Evolutionary conservation across 2,797 vertebrate genomes (phyloP).

Genomic region (Valencia hispanica): DNA sequence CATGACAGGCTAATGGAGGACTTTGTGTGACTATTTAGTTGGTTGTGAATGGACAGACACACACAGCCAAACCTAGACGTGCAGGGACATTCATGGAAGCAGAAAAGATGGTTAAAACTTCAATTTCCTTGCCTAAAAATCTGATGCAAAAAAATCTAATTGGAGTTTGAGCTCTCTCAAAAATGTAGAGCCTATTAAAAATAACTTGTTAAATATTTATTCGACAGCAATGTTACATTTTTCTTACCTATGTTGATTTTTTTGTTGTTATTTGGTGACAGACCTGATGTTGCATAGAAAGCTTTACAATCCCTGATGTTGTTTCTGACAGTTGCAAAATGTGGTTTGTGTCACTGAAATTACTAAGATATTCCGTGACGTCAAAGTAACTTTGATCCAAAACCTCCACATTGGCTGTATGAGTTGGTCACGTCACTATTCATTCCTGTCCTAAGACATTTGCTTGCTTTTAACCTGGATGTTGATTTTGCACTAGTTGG

Average conservation of each 20-base stretch:
- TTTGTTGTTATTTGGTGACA: conserved; percentile 27
- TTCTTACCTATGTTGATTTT: not conserved
- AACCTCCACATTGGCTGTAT: not conserved
- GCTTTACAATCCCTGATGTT: not conserved
- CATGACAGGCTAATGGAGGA: conserved; percentile 29
- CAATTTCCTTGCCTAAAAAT: conserved; percentile 4
- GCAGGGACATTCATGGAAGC: not conserved
- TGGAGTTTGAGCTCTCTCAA: not conserved
- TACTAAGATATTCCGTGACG: not conserved
- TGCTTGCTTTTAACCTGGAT: conserved; percentile 13
- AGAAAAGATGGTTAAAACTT: not conserved
- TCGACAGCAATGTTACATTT: not conserved
- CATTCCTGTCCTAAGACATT: not conserved
- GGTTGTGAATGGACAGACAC: conserved; percentile 7
- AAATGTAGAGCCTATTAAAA: not conserved
- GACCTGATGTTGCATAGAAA: not conserved
- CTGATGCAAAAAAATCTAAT: too few species aligned
- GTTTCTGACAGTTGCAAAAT: not conserved
- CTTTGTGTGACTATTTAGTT: conserved; percentile 26
- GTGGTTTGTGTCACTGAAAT: not conserved
- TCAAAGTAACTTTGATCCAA: not conserved
- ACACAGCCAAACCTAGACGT: not conserved
- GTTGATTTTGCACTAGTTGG: not conserved
- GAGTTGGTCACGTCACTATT: not conserved
- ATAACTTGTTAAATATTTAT: not conserved